Evolutionary conservation across 2,113 vertebrate genomes (phyloP).

Genomic region (Reinhardtius hippoglossoides): DNA sequence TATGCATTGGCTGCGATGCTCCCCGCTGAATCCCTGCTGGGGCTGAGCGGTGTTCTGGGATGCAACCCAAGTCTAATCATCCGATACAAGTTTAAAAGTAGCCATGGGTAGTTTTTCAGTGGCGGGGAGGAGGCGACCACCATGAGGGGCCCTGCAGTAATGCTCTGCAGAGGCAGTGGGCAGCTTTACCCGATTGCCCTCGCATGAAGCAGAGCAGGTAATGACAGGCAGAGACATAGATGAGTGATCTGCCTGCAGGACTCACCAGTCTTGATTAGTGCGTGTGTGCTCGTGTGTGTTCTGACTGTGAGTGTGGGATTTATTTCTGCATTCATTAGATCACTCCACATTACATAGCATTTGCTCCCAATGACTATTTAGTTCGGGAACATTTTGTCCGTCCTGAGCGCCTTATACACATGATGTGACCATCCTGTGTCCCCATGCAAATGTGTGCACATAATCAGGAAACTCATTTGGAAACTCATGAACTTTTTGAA

Average conservation of each 20-base stretch:
- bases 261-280: slow-evolving; percentile 45
- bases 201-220: slow-evolving; percentile 52
- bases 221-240: slow-evolving; percentile 62
- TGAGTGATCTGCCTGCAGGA: slow-evolving; percentile 57
- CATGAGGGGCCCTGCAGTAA: slow-evolving; percentile 47
- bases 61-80: slow-evolving; percentile 78
- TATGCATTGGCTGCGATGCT: slow-evolving; percentile 74
- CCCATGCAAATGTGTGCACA: slow-evolving; percentile 53
- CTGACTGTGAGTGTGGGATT: slow-evolving; percentile 29
- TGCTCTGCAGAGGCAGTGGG: slow-evolving; percentile 44
- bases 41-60: slow-evolving; percentile 73
- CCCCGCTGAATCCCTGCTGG: slow-evolving; percentile 77
- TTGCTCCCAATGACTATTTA: slow-evolving; percentile 13
- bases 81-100: slow-evolving; percentile 76
- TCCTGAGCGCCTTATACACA: slow-evolving; percentile 2
- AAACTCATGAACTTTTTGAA: slow-evolving; percentile 33
- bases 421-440: slow-evolving; percentile 26
- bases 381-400: slow-evolving; percentile 27
- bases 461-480: slow-evolving; percentile 41
- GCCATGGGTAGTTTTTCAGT: slow-evolving; percentile 68
- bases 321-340: slow-evolving; percentile 49
- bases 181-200: slow-evolving; percentile 46
- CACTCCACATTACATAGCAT: slow-evolving; percentile 10
- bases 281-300: slow-evolving; percentile 23
- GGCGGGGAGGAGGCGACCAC: slow-evolving; percentile 42